Evolutionary conservation across 2,113 vertebrate species (phyloP), one percentile per base, ranked within the genome.

Genomic region (Gorsachius goisagi): DNA sequence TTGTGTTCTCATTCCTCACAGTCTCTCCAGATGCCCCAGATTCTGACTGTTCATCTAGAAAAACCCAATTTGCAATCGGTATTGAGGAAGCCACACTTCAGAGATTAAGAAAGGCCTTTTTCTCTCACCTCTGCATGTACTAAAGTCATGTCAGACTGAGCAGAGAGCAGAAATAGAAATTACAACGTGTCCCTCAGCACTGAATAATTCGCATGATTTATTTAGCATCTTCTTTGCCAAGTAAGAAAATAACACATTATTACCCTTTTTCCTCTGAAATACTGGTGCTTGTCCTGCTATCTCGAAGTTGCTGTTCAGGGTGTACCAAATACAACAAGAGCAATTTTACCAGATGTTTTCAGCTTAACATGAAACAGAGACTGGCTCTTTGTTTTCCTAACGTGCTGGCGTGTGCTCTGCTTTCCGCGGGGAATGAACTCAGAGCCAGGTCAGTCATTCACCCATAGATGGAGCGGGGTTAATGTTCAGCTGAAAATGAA

Each of bases 151-250:
- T 95, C 84, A 91, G 78, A 44, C 82, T 80, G 56, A 86, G 33
- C 85, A 90, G 77, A 81, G 64, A 91, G 56, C 53, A 85, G 85
- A 94, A 95, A 91, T 28, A 94, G 78, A 81, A 96, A 97, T 89
- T 80, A 60, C 17, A 87, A 60, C 8, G 0, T 94, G 67, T 86
- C 68, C 84, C 73, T 96, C 75, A 86, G 56, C 60, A 75, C 72
- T 72, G 79, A 96, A 95, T 95, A 95, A 88, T 95, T 95, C 6
- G 2, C 62, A n/a, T 96, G 89, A 95, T 94, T 96, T 97, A 95
- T 97, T 89, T 85, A 58, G 53, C 81, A 69, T 89, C 30, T 80
- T n/a, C 49, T 81, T 93, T 97, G 60, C 78, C 74, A 95, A 94
- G 47, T 77, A 53, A 95, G 56, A 71, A 92, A 96, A 90, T 75